These are phyloP conservation scores for Leptinotarsa lineolata DNA, from an alignment of 1,140 invertebrate genomes.

Conservation along the genomic window DNA sequence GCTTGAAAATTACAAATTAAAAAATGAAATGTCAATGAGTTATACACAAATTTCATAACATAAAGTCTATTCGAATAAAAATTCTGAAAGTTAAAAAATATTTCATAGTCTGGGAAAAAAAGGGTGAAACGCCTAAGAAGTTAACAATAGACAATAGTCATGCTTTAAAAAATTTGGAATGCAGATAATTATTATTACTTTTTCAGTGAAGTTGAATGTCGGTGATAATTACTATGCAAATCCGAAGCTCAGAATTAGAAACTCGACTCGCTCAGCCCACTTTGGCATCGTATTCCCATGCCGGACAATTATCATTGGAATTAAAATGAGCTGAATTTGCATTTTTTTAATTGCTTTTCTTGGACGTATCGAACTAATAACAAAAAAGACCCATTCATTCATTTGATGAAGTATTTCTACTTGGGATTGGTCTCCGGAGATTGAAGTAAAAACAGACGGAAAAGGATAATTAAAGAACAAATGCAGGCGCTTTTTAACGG, in stretches of 20 bases:
- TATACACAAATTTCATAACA: no score
- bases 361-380: constrained; percentile 3
- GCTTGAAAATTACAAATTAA: no score
- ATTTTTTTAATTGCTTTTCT: constrained; percentile 1
- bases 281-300: neutral
- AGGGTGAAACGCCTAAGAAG: no score
- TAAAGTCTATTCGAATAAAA: no score
- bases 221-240: constrained; percentile 3
- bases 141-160: no score
- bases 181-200: neutral
- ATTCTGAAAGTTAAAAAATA: no score
- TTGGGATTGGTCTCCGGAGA: neutral
- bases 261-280: neutral
- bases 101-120: no score
- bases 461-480: constrained; percentile 4
- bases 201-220: neutral
- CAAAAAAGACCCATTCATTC: neutral
- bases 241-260: neutral
- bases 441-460: constrained; percentile 1
- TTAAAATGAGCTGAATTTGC: constrained; percentile 5
- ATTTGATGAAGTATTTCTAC: constrained; percentile 1
- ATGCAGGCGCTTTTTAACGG: neutral
- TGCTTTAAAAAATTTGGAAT: neutral
- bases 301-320: constrained; percentile 6
- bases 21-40: no score